Base-by-base conservation (phyloP, 1,140 invertebrate genomes). In the Nephila pilipes region DNA sequence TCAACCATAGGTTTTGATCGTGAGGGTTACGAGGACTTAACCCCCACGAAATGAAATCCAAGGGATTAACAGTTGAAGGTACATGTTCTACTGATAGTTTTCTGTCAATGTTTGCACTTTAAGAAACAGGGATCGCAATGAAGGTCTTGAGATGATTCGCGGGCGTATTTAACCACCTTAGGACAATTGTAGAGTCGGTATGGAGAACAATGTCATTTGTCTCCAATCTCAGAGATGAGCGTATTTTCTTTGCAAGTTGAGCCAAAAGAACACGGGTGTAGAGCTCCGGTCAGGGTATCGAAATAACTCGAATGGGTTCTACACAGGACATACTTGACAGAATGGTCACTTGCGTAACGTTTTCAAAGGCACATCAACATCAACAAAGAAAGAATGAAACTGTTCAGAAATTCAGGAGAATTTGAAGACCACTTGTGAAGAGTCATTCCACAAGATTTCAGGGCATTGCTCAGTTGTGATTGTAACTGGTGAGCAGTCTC, bases 241-340 rank as follows among this genome's bases (percentile, higher is more conserved):
- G 69, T 36, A 36, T 32, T 25, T 79, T 79, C 2, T 20, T 4
- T 0, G 18, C 20, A 36, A 81, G 22, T 6, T 22, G 3, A n/a
- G 38, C 12, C 32, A 81, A 54, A 20, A 18, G 80, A 54, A 81
- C 32, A n/a, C 38, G n/a, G n/a, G 69, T 0, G 32, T n/a, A 75
- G n/a, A 75, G 69, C 25, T 75, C 69, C 32, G 6, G 32, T 14
- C 69, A 36, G 14, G 57, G 22, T 58, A 58, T 6, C n/a, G 57
- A 92, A 18, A 93, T 25, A 25, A n/a, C 55, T 65, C 90, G 90
- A 25, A 63, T 36, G 16, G 93, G 93, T 58, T 4, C 18, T 20
- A 58, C 57, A 58, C n/a, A 20, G 57, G 16, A 20, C 22, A 18
- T 58, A 20, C 16, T 58, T 58, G 14, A 1, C 16, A 58, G 1